phyloP scores from a whole-genome alignment of 2,113 vertebrate species.

The Pseudorectes ferrugineus region DNA sequence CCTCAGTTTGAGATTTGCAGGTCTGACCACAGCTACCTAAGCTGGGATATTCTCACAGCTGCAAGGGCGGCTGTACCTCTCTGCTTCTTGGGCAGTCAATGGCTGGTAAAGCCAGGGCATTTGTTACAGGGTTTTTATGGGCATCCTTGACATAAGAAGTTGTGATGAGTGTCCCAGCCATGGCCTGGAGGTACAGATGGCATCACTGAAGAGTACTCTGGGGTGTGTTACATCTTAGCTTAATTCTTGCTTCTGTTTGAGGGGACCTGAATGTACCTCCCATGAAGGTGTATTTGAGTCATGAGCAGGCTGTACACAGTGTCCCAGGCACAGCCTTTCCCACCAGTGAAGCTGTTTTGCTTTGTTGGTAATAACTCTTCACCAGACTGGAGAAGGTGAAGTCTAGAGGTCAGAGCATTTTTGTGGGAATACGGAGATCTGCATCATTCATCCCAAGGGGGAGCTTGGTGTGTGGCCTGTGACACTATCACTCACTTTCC shows the following conservation, averaged over 20 bases:
- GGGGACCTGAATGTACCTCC: not conserved
- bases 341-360: not conserved
- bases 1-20: not conserved
- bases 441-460: constrained; percentile 16
- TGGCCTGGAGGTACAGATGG: not conserved
- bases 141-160: not conserved
- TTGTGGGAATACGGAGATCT: not conserved
- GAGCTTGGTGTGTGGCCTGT: constrained; percentile 55
- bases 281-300: not conserved
- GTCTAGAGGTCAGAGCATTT: constrained; percentile 30
- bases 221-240: not conserved
- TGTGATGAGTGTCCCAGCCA: not conserved
- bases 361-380: constrained; percentile 32
- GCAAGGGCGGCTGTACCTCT: not conserved
- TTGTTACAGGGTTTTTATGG: not conserved
- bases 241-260: not conserved
- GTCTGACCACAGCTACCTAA: not conserved
- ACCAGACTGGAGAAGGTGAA: constrained; percentile 13
- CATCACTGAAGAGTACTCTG: not conserved
- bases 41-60: not conserved
- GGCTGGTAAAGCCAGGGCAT: not conserved
- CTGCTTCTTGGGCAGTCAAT: not conserved
- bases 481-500: constrained; percentile 46
- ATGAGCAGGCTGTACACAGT: not conserved
- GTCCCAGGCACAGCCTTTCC: not conserved